Conservation (phyloP, 2,888 invertebrate species). For the Idaea biselata region DNA sequence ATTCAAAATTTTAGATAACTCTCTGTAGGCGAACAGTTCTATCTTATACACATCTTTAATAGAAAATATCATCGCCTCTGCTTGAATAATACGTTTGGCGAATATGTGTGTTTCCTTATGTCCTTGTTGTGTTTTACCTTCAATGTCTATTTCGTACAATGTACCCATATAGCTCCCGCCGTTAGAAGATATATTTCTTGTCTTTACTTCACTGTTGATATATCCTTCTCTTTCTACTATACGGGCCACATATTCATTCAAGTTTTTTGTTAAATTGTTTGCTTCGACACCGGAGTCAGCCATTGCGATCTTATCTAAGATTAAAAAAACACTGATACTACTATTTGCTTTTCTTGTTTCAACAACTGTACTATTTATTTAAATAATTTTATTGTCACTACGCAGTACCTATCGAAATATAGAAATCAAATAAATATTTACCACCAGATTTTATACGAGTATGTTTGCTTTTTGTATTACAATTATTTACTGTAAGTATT, state of each 20-base stretch:
- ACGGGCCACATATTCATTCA: constrained; percentile 21
- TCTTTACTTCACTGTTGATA: constrained; percentile 26
- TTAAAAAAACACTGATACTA: not conserved
- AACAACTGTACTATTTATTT: not conserved
- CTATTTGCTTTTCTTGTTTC: not conserved
- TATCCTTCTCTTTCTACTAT: constrained; percentile 38
- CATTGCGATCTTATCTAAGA: not conserved
- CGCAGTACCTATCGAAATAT: not conserved
- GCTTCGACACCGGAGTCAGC: not conserved
- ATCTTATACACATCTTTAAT: constrained; percentile 39
- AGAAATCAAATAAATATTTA: not conserved
- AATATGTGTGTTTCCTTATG: constrained; percentile 45
- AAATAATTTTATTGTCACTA: not conserved
- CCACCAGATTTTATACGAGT: not conserved
- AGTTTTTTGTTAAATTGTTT: not conserved
- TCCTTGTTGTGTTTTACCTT: constrained; percentile 32
- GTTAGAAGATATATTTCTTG: constrained; percentile 34
- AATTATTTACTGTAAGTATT: not conserved
- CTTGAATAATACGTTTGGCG: constrained; percentile 44
- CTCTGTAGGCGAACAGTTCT: constrained; percentile 49
- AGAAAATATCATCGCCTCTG: constrained; percentile 39
- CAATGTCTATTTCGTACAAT: constrained; percentile 43
- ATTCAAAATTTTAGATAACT: constrained; percentile 39
- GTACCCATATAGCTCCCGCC: constrained; percentile 47
- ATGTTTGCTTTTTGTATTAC: not conserved